phyloP scores from a whole-genome alignment of 2,113 vertebrate genomes.

The Strix uralensis region DNA sequence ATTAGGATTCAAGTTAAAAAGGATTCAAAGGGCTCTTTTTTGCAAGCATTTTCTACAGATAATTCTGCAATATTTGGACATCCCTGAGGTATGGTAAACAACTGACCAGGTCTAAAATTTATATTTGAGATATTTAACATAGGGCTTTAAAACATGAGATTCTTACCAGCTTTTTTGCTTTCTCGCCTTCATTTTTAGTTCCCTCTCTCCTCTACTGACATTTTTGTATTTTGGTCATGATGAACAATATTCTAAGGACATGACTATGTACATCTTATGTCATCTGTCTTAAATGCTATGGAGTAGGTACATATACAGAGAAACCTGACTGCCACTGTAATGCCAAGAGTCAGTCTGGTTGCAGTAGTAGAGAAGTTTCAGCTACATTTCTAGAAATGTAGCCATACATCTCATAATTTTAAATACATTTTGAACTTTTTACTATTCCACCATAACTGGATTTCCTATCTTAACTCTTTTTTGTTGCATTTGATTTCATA shows the following conservation, averaged over 20 bases:
- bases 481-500: not conserved
- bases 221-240: not conserved
- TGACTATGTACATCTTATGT: not conserved
- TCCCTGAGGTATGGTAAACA: not conserved
- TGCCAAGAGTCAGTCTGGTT: too few relatives aligned
- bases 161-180: not conserved
- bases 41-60: not conserved
- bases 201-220: not conserved
- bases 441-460: too few relatives aligned
- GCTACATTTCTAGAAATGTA: too few relatives aligned
- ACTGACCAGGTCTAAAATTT: not conserved
- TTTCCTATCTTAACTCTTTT: too few relatives aligned
- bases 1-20: not conserved
- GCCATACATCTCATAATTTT: too few relatives aligned
- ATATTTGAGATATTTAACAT: not conserved
- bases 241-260: not conserved
- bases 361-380: too few relatives aligned
- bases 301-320: too few relatives aligned
- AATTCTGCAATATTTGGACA: not conserved
- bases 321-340: too few relatives aligned
- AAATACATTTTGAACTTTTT: too few relatives aligned
- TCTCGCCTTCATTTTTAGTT: not conserved
- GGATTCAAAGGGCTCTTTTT: not conserved
- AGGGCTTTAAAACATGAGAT: not conserved
- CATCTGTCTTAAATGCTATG: too few relatives aligned